Evolutionary conservation across 30 jellyfish, hydroid and myxozoan genomes (phyloP).

Genomic region (Hydra vulgaris): DNA sequence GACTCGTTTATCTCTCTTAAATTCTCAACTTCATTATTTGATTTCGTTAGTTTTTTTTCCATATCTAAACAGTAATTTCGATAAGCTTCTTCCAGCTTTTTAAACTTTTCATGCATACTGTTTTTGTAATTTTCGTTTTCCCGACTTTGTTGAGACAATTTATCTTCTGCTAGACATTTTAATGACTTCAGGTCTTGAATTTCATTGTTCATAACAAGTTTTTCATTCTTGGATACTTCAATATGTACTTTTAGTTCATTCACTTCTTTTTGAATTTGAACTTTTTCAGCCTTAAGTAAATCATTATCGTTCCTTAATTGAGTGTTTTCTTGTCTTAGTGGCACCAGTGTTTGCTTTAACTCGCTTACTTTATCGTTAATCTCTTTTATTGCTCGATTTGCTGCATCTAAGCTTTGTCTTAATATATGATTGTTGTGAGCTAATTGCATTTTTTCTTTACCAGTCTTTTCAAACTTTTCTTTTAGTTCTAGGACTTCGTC

Average conservation of each 20-base stretch:
- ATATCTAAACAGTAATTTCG: constrained; percentile 5
- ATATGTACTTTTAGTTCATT: constrained; percentile 44
- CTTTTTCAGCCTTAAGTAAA: constrained; percentile 42
- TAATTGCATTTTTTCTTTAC: constrained; percentile 46
- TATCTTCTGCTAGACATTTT: constrained; percentile 30
- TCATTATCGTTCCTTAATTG: constrained; percentile 51
- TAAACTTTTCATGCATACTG: constrained; percentile 49
- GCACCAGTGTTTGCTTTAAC: constrained; percentile 79
- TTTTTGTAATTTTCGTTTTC: constrained; percentile 46
- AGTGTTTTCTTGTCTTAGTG: constrained; percentile 79
- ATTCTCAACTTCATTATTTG: constrained; percentile 9
- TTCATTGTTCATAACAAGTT: constrained; percentile 24
- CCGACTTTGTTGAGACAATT: constrained; percentile 36
- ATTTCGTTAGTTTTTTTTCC: constrained; percentile 2
- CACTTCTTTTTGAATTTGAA: constrained; percentile 29
- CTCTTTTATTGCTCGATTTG: constrained; percentile 90
- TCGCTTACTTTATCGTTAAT: constrained; percentile 88
- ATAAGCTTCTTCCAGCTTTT: constrained; percentile 28
- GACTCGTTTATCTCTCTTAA: constrained; percentile 8
- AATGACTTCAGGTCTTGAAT: constrained; percentile 7
- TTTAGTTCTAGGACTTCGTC: constrained; percentile 43
- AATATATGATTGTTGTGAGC: constrained; percentile 61
- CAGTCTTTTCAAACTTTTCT: constrained; percentile 38
- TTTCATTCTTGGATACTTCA: constrained; percentile 36
- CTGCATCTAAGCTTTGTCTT: constrained; percentile 89